Evolutionary conservation across 1,140 invertebrate genomes (phyloP).

Genomic region (Diabrotica virgifera): DNA sequence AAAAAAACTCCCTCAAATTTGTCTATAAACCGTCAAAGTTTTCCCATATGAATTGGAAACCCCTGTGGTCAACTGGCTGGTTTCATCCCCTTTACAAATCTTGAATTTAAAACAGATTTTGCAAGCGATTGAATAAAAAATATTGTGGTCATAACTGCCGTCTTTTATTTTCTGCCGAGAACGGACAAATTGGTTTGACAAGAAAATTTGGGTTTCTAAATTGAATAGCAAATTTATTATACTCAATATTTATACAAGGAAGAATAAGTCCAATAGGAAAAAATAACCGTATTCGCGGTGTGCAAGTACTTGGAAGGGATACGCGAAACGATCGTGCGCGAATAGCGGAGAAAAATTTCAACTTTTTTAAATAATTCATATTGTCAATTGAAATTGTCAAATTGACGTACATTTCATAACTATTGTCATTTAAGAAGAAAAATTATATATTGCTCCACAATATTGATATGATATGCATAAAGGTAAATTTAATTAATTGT

Average conservation of each 20-base stretch:
- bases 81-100: constrained; percentile 18
- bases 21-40: constrained; percentile 22
- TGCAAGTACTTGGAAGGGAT: too few relatives aligned
- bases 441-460: too few relatives aligned
- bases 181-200: neutral
- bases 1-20: constrained; percentile 21
- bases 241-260: neutral
- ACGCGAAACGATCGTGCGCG: too few relatives aligned
- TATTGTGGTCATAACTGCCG: constrained; percentile 4
- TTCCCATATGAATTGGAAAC: constrained; percentile 18
- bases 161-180: neutral
- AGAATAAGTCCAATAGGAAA: too few relatives aligned
- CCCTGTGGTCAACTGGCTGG: constrained; percentile 16
- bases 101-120: constrained; percentile 24
- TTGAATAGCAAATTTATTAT: neutral
- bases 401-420: too few relatives aligned
- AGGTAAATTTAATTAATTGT: too few relatives aligned
- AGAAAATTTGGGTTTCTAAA: neutral
- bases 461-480: too few relatives aligned
- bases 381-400: too few relatives aligned
- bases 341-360: too few relatives aligned
- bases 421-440: too few relatives aligned
- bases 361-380: too few relatives aligned
- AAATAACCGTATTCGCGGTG: too few relatives aligned
- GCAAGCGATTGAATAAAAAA: constrained; percentile 17